These are phyloP conservation scores for Rhingia campestris DNA, from an alignment of 2,888 invertebrate genomes.

Conservation along the genomic window DNA sequence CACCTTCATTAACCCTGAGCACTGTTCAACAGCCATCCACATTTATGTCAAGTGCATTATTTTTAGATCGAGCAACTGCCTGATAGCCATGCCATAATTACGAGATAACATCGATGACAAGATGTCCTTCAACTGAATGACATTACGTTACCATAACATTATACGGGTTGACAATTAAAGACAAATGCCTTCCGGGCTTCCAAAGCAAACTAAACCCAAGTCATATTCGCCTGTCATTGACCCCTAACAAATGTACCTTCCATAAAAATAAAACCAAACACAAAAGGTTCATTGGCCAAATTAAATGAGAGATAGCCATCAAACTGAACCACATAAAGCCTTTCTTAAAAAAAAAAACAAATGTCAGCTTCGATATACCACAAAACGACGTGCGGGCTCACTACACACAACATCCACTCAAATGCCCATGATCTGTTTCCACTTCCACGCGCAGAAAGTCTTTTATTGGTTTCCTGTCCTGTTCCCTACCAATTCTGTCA, in stretches of 20 bases:
- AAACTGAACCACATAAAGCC: slow-evolving; percentile 21
- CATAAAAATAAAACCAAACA: neutral
- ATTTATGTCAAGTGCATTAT: too few relatives aligned
- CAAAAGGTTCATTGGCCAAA: slow-evolving; percentile 39
- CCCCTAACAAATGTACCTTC: slow-evolving; percentile 14
- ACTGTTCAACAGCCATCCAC: too few relatives aligned
- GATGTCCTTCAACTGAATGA: too few relatives aligned
- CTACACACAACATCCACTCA: slow-evolving; percentile 17
- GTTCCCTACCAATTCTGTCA: slow-evolving; percentile 21
- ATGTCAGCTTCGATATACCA: slow-evolving; percentile 25
- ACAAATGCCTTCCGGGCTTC: too few relatives aligned
- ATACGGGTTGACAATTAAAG: too few relatives aligned
- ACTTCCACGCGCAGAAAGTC: neutral
- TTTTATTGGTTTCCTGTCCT: slow-evolving; percentile 38
- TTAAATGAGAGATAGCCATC: slow-evolving; percentile 39
- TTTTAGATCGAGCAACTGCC: too few relatives aligned
- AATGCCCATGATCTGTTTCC: slow-evolving; percentile 3
- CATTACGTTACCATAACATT: too few relatives aligned
- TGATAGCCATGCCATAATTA: too few relatives aligned
- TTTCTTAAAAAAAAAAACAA: slow-evolving; percentile 19
- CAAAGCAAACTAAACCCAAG: slow-evolving; percentile 5
- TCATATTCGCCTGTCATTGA: slow-evolving; percentile 26
- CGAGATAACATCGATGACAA: too few relatives aligned
- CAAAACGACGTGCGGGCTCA: slow-evolving; percentile 10
- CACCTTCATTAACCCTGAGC: too few relatives aligned